Conservation (phyloP, 2,113 vertebrate species). For the Trachemys scripta region DNA sequence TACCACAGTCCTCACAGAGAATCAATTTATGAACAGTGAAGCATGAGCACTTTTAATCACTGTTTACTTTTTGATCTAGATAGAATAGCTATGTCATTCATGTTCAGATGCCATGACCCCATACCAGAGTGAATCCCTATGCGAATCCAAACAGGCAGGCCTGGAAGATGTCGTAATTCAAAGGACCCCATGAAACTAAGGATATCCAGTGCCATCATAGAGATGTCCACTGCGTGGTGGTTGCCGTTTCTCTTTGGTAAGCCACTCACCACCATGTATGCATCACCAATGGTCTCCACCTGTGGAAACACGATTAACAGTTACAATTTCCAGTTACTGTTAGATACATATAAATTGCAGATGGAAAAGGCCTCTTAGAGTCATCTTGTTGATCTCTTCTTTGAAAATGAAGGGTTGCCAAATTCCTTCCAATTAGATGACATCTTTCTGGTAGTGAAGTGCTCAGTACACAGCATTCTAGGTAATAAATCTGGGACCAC, state of each 20-base stretch:
- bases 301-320: slow-evolving; percentile 66
- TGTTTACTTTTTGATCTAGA: background rate
- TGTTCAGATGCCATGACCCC: background rate
- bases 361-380: background rate
- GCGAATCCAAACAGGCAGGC: slow-evolving; percentile 97
- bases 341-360: background rate
- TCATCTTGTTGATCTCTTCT: background rate
- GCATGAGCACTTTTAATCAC: slow-evolving; percentile 14
- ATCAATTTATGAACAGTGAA: background rate
- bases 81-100: background rate
- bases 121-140: slow-evolving; percentile 98
- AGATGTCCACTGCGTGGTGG: slow-evolving; percentile 93
- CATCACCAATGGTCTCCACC: slow-evolving; percentile 98
- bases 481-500: background rate
- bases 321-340: background rate
- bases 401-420: background rate
- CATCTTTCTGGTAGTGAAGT: background rate
- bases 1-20: background rate
- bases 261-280: slow-evolving; percentile 97
- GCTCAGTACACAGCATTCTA: background rate
- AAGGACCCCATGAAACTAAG: slow-evolving; percentile 95
- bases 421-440: background rate
- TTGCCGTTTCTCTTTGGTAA: slow-evolving; percentile 94
- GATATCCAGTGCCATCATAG: slow-evolving; percentile 96
- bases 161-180: slow-evolving; percentile 92